Base-by-base conservation (phyloP, 2,888 invertebrate species). In the Drosophila subsilvestris region DNA sequence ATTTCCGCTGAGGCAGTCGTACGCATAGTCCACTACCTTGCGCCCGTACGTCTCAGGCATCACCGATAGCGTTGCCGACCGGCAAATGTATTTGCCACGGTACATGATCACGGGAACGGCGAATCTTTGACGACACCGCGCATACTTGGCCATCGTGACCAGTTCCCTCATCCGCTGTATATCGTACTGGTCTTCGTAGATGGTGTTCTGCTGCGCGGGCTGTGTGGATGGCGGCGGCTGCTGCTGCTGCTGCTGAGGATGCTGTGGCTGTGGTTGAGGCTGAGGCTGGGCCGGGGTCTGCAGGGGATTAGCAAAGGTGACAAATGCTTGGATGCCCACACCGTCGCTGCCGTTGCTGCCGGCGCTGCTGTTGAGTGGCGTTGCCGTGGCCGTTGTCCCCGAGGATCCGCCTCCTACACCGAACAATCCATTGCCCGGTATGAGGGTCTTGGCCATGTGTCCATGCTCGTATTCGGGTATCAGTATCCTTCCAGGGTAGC, bases 31-130 rank as follows among this genome's bases (percentile, higher is more conserved):
- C 37, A 94, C 91, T 1, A 95, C 95, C 42, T 94, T 94, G 55
- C 96, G 93, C 3, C 95, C 95, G 89, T 95, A 95, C 62, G 96
- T 95, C 92, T 96, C 96, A 14, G 95, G 94, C 67, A 95, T 95
- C 44, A 95, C 94, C 0, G 96, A 95, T 54, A 96, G 90, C 0
- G 96, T 96, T 1, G 96, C 94, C 17, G 96, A 96, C 54, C 96
- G 94, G 90, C 95, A 95, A 53, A 95, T 93, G 78, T 94, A 94
- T 89, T 96, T 96, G 72, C 95, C 95, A 74, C 95, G 94, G 90
- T 94, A 96, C 69, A 96, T 92, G 80, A 97, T 96, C 14, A 96
- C 96, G 51, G 96, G 96, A 54, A 96, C 93, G 22, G 95, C 95
- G 92, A 96, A 96, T 86, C 96, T 93, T 59, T 95, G 94, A 56